phyloP scores from a whole-genome alignment of 2,888 invertebrate species.

The Sialis lutaria region DNA sequence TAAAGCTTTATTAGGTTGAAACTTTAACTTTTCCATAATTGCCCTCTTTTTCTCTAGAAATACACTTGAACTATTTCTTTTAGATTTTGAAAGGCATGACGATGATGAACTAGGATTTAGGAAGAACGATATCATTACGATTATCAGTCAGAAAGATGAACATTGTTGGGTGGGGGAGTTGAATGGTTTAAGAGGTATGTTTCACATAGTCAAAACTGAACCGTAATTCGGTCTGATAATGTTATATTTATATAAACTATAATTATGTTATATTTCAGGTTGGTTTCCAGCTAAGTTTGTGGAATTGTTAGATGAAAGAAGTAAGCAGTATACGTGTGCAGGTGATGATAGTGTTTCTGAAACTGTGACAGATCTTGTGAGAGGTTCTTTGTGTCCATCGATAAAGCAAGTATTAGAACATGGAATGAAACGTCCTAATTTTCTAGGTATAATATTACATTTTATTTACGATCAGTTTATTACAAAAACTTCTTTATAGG shows the following conservation, averaged over 20 bases:
- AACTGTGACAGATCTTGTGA: conserved; percentile 88
- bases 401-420: conserved; percentile 88
- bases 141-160: conserved; percentile 92
- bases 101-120: conserved; percentile 97
- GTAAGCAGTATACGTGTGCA: conserved; percentile 76
- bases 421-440: conserved; percentile 82
- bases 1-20: conserved; percentile 66
- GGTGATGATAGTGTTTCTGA: conserved; percentile 97
- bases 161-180: conserved; percentile 98
- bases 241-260: background rate
- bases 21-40: background rate
- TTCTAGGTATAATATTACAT: conserved; percentile 34
- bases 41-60: conserved; percentile 1
- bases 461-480: background rate
- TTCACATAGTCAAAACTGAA: background rate
- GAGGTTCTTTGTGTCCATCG: conserved; percentile 85
- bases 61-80: conserved; percentile 8
- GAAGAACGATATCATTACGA: conserved; percentile 96
- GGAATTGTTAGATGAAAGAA: conserved; percentile 85
- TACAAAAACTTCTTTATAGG: conserved; percentile 29
- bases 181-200: conserved; percentile 66
- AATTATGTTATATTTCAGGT: conserved; percentile 28
- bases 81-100: conserved; percentile 92
- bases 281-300: conserved; percentile 98
- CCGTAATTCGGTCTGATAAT: background rate